Evolutionary conservation across 23 tunicate species (phyloP), one percentile per base, ranked within the genome.

Genomic region (Diplosoma virens): DNA sequence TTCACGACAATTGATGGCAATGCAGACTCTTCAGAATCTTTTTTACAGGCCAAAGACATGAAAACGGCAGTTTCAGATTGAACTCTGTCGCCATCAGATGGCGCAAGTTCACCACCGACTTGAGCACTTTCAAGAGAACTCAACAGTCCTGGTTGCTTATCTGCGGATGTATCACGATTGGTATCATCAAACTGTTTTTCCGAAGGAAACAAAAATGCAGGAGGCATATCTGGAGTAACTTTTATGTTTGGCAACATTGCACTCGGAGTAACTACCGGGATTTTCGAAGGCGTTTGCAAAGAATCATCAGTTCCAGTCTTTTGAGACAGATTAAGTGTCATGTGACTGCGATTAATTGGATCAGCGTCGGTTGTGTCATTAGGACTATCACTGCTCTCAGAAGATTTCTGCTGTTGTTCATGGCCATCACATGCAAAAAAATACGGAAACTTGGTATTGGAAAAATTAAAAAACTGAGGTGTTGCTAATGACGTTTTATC

Each of bases 391-490:
- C 67, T 67, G 29, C 73, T 37, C 2, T 83, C 88, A 28, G 75
- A 26, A 18, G 76, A 50, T 52, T 83, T 75, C 18, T 79, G 65
- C 74, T 27, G 3, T 22, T 80, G 67, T 0, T 0, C 77, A 2
- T 52, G 20, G 17, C 54, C 76, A 6, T 75, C 41, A 6, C 72
- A 47, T 18, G 87, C 22, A 22, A 75, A 48, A 59, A 77, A 77
- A 47, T 77, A 33, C 7, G 84, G 73, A 33, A 60, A 79, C 1
- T 73, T 65, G 23, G 72, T 1, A 1, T 59, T 59, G 35, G 96
- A 79, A 66, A 90, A 90, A 36, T 88, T 90, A 35, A 90, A 90
- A 36, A 90, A 73, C 79, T 90, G 97, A 14, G 89, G 89, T 27
- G 85, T 90, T 5, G 82, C 67, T 11, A 48, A 17, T 66, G 81